phyloP scores from a whole-genome alignment of 2,888 invertebrate species.

The Neria commutata region DNA sequence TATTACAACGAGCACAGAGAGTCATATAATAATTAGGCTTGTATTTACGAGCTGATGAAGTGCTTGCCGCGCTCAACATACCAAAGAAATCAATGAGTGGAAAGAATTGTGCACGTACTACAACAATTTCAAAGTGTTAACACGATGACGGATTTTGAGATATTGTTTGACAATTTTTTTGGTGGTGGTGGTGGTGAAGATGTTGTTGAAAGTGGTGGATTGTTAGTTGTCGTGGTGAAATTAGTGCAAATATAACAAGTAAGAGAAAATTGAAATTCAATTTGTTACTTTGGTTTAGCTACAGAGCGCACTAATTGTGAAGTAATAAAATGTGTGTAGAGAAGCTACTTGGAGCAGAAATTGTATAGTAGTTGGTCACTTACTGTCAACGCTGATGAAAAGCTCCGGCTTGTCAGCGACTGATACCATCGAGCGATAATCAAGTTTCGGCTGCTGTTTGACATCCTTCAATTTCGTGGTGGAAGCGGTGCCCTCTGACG shows the following conservation, averaged over 20 bases:
- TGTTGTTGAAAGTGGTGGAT: too few relatives aligned
- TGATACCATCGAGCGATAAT: slow-evolving; percentile 91
- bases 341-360: slow-evolving; percentile 27
- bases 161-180: not conserved
- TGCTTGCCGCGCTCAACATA: too few relatives aligned
- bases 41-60: too few relatives aligned
- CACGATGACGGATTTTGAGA: not conserved
- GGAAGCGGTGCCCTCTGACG: slow-evolving; percentile 70
- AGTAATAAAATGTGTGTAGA: slow-evolving; percentile 10
- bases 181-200: too few relatives aligned
- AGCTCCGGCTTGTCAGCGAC: slow-evolving; percentile 95
- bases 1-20: too few relatives aligned
- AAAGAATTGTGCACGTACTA: slow-evolving; percentile 69
- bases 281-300: not conserved
- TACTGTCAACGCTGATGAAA: slow-evolving; percentile 93
- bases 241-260: not conserved
- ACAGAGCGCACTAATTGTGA: not conserved
- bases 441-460: slow-evolving; percentile 80
- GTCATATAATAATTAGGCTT: too few relatives aligned
- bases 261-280: not conserved
- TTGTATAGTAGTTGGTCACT: slow-evolving; percentile 61
- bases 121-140: slow-evolving; percentile 13
- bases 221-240: too few relatives aligned
- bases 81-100: slow-evolving; percentile 69
- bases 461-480: slow-evolving; percentile 64